Evolutionary conservation across 2,113 vertebrate species (phyloP).

Genomic region (Ophiodon elongatus): DNA sequence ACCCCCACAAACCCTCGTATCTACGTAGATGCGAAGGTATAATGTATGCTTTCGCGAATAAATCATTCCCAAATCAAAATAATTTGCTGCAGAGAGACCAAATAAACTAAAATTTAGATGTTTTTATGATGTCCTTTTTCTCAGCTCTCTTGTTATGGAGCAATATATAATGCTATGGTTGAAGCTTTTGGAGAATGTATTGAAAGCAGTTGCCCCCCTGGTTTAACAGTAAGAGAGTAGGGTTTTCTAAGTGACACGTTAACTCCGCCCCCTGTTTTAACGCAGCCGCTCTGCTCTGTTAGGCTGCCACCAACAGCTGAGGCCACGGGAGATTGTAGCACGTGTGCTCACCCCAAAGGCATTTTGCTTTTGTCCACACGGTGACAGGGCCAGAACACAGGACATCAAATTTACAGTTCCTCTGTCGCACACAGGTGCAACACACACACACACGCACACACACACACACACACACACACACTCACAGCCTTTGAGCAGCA

Average conservation of each 20-base stretch:
- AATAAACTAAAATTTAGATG: neutral
- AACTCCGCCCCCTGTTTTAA: conserved; percentile 36
- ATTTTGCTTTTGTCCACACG: conserved; percentile 69
- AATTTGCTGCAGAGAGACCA: neutral
- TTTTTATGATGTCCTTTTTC: neutral
- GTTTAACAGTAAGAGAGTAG: conserved; percentile 43
- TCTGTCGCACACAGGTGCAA: conserved; percentile 18
- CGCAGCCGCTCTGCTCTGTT: conserved; percentile 27
- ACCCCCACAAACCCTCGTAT: neutral
- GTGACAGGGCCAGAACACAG: conserved; percentile 30
- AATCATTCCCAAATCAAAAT: neutral
- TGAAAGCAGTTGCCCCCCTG: conserved; percentile 56
- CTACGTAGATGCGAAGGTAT: neutral
- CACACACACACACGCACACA: neutral
- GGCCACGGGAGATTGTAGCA: conserved; percentile 58
- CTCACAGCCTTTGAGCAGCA: no score
- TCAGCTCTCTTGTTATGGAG: neutral
- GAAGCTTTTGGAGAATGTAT: conserved; percentile 50
- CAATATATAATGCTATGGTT: neutral
- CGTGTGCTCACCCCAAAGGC: conserved; percentile 78
- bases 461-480: neutral
- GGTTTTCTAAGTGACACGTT: conserved; percentile 38
- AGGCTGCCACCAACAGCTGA: conserved; percentile 78
- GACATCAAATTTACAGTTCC: conserved; percentile 53
- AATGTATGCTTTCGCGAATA: neutral